Evolutionary conservation across 2,888 invertebrate genomes (phyloP).

Genomic region (Cheilosia pagana): DNA sequence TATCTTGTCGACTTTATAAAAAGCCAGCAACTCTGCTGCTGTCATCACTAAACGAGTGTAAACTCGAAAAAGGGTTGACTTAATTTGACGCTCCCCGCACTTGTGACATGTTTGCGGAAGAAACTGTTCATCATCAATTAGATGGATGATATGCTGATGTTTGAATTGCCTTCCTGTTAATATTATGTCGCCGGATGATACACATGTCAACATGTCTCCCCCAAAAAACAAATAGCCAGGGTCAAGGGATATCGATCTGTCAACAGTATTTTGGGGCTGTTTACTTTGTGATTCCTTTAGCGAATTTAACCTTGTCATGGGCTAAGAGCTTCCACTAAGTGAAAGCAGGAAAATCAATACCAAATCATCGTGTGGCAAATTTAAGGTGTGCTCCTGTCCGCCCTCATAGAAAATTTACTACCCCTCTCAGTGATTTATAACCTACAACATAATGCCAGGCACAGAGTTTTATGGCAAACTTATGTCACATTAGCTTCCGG

Average conservation of each 20-base stretch:
- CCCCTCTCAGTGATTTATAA: constrained; percentile 41
- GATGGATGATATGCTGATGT: constrained; percentile 44
- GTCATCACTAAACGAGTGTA: constrained; percentile 51
- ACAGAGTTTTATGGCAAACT: constrained; percentile 30
- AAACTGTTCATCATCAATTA: constrained; percentile 60
- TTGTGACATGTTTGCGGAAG: constrained; percentile 56
- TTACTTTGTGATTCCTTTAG: neutral
- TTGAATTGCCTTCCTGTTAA: constrained; percentile 26
- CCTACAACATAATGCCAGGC: constrained; percentile 22
- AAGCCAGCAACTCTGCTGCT: constrained; percentile 17
- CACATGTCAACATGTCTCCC: constrained; percentile 29
- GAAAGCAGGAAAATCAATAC: constrained; percentile 30
- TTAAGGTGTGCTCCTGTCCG: constrained; percentile 44
- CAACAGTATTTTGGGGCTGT: constrained; percentile 37
- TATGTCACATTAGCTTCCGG: constrained; percentile 41
- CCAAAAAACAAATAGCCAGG: neutral
- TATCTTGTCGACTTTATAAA: constrained; percentile 40
- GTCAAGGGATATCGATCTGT: constrained; percentile 48
- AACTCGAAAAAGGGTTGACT: constrained; percentile 62
- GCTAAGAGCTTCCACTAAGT: neutral
- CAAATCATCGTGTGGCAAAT: constrained; percentile 38
- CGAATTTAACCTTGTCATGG: constrained; percentile 2
- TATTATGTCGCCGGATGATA: constrained; percentile 15
- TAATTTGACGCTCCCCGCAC: constrained; percentile 36
- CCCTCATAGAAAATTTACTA: constrained; percentile 15